Percentiles rank a stretch among this genome's conserved stretches.
Evolutionary conservation across 2,888 invertebrate species (phyloP).

Genomic region (Brachylomia viminalis): DNA sequence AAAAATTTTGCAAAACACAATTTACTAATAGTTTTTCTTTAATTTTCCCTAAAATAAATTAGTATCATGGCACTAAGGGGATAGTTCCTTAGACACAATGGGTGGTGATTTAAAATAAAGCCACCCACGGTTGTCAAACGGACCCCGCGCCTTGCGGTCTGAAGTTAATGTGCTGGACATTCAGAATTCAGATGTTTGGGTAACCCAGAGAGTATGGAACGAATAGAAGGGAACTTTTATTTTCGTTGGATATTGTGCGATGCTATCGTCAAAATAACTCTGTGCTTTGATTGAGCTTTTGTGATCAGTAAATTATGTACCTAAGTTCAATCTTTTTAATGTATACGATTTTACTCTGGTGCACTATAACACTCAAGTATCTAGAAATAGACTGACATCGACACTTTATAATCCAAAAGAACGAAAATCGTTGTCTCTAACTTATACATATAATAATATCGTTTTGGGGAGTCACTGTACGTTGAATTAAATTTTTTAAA

Average conservation of each 20-base stretch:
- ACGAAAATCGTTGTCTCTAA: neutral
- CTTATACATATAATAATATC: no score
- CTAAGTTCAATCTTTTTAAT: neutral
- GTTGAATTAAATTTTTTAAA: no score
- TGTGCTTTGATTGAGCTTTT: neutral
- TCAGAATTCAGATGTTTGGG: conserved; percentile 81
- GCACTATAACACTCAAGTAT: neutral
- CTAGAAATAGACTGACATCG: no score
- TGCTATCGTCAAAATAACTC: neutral
- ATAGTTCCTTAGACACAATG: conserved; percentile 81
- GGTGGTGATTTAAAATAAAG: conserved; percentile 87
- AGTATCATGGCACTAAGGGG: conserved; percentile 18
- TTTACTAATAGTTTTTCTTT: neutral
- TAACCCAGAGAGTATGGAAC: conserved; percentile 56
- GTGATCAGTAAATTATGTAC: no score
- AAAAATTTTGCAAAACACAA: neutral
- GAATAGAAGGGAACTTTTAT: conserved; percentile 42
- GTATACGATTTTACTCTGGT: neutral
- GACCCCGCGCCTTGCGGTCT: conserved; percentile 81
- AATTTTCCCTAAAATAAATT: conserved; percentile 44
- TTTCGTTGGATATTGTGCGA: neutral
- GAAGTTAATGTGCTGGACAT: conserved; percentile 90
- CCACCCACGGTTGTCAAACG: conserved; percentile 83
- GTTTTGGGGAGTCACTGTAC: no score
- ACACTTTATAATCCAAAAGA: neutral